These are phyloP conservation scores for Larimichthys polyactis DNA, from an alignment of 2,113 vertebrate species.

Conservation along the genomic window DNA sequence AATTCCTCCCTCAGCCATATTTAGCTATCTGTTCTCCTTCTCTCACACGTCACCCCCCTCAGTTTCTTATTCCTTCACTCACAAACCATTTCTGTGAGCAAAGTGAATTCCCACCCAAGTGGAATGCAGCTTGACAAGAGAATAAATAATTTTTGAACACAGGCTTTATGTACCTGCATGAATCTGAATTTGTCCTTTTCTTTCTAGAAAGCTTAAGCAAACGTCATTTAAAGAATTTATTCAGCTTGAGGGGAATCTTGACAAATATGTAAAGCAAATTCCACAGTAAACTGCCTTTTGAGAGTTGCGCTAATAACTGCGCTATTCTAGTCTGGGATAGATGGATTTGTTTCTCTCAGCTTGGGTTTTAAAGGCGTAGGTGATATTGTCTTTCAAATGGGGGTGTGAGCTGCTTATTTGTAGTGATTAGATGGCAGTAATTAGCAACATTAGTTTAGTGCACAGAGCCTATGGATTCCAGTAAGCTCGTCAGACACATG, in stretches of 20 bases:
- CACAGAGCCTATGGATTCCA: not conserved
- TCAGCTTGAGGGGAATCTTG: not conserved
- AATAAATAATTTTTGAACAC: conserved; percentile 4
- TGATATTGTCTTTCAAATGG: not conserved
- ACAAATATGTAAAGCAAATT: not conserved
- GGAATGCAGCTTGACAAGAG: conserved; percentile 6
- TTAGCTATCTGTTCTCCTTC: conserved; percentile 12
- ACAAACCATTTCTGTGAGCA: conserved; percentile 2
- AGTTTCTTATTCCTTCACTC: not conserved
- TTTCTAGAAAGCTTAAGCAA: not conserved
- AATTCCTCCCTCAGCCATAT: not conserved
- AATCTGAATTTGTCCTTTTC: not conserved
- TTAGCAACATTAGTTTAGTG: not conserved
- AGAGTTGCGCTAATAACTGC: not conserved
- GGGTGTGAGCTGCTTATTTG: not conserved
- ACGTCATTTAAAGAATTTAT: not conserved
- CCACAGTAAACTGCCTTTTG: not conserved
- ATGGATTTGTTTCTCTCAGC: too few relatives aligned
- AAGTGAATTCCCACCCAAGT: not conserved
- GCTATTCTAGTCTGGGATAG: not conserved
- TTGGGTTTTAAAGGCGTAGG: not conserved
- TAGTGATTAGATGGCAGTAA: not conserved
- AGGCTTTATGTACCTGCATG: not conserved
- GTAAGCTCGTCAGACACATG: not conserved
- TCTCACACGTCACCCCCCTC: conserved; percentile 20